A percentile compares a stretch with the other conserved stretches of the same genome.
phyloP scores from a whole-genome alignment of 2,113 vertebrate genomes.

The Gobiocypris rarus region DNA sequence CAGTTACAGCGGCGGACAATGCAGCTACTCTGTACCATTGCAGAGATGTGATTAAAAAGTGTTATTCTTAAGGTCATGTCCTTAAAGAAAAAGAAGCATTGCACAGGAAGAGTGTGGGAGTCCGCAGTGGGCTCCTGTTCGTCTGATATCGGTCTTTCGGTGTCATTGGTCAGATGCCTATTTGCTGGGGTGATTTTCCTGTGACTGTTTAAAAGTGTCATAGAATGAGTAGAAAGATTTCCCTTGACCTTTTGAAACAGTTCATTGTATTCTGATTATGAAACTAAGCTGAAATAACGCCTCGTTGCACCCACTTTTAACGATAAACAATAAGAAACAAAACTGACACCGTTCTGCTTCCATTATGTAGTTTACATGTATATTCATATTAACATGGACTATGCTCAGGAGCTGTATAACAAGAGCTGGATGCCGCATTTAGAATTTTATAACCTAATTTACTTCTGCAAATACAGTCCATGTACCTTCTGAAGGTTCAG shows the following conservation, averaged over 20 bases:
- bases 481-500: conserved; percentile 6
- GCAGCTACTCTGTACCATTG: background rate
- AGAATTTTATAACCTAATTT: conserved; percentile 16
- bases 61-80: conserved; percentile 6
- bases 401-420: background rate
- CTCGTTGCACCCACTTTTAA: background rate
- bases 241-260: background rate
- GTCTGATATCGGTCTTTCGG: background rate
- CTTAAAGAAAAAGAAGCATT: background rate
- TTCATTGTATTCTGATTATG: background rate
- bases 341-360: background rate
- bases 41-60: background rate
- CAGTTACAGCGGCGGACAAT: background rate
- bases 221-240: background rate
- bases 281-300: background rate
- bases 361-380: background rate
- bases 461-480: background rate
- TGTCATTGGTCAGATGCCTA: background rate
- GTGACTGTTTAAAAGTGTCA: background rate
- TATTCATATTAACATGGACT: background rate
- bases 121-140: background rate
- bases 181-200: background rate
- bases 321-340: background rate
- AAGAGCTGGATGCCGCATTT: background rate
- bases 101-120: background rate